A percentile compares a stretch with the other conserved stretches of the same genome.
Conservation (phyloP, 1,140 invertebrate species). For the Cylas formicarius region DNA sequence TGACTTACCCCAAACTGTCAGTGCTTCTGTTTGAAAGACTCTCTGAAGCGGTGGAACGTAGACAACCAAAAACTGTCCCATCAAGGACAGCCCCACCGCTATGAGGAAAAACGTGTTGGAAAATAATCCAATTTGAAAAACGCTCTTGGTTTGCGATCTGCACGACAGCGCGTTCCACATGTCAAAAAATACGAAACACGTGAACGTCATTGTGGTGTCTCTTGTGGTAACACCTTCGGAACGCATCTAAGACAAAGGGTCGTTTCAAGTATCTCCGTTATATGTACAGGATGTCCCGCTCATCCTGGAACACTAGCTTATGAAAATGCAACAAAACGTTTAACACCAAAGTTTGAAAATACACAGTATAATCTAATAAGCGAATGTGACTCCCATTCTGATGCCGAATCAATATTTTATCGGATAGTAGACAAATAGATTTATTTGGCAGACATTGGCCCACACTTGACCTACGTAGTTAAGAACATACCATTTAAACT, state of each 20-base stretch:
- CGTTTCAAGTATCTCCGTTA: no score
- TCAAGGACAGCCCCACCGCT: constrained; percentile 85
- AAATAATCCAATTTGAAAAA: constrained; percentile 76
- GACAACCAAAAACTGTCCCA: constrained; percentile 94
- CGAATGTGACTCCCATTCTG: no score
- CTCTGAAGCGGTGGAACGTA: constrained; percentile 93
- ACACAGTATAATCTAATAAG: no score
- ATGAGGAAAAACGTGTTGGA: constrained; percentile 92
- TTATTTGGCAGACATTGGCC: no score
- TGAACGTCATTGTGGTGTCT: constrained; percentile 99
- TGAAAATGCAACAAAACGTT: no score
- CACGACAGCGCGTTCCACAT: constrained; percentile 99
- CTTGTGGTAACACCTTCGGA: constrained; percentile 67
- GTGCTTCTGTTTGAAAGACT: constrained; percentile 96
- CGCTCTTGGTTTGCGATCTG: constrained; percentile 77
- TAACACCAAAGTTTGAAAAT: no score
- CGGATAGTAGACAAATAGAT: no score
- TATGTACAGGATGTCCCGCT: no score
- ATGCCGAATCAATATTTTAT: no score
- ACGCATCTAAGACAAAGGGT: constrained; percentile 67
- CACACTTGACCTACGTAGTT: no score
- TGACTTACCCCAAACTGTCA: constrained; percentile 69
- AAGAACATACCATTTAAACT: no score
- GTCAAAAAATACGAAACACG: constrained; percentile 99
- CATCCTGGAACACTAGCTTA: no score